phyloP scores from a whole-genome alignment of 2,113 vertebrate genomes.

The Ploceus nigricollis region DNA sequence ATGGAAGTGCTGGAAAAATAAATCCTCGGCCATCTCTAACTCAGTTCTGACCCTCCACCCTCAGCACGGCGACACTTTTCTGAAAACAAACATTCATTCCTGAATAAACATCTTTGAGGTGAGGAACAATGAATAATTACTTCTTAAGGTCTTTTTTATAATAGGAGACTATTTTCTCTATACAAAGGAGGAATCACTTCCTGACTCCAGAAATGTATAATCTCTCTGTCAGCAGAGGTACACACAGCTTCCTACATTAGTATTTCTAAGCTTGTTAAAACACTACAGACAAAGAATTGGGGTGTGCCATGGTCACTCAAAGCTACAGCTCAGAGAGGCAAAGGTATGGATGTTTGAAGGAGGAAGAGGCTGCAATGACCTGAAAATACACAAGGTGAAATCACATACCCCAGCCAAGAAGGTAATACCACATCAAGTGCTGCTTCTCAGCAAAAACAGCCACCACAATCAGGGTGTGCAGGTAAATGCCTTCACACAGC shows the following conservation, averaged over 20 bases:
- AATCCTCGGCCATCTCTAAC: not conserved
- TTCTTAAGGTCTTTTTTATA: conserved; percentile 41
- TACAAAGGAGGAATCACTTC: conserved; percentile 59
- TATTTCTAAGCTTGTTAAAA: not conserved
- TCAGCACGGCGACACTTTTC: not conserved
- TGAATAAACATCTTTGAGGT: conserved; percentile 62
- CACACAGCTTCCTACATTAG: not conserved
- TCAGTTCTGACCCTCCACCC: conserved; percentile 1
- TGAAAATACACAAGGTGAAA: not conserved
- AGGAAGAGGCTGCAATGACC: not conserved
- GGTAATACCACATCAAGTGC: conserved; percentile 95
- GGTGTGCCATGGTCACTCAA: not conserved
- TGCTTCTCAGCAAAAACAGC: conserved; percentile 98
- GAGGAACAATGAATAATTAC: conserved; percentile 66
- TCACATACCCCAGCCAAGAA: conserved; percentile 94
- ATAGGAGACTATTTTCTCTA: conserved; percentile 26
- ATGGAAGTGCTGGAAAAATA: conserved; percentile 42
- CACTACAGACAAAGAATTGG: not conserved
- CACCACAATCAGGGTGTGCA: conserved; percentile 97
- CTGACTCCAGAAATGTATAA: conserved; percentile 30
- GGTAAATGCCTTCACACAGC: conserved; percentile 96
- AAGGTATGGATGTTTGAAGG: not conserved
- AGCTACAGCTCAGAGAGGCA: not conserved
- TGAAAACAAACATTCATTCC: conserved; percentile 47
- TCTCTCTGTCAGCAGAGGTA: conserved; percentile 4